phyloP scores from a whole-genome alignment of 2,888 invertebrate genomes.

The Terebella lapidaria region DNA sequence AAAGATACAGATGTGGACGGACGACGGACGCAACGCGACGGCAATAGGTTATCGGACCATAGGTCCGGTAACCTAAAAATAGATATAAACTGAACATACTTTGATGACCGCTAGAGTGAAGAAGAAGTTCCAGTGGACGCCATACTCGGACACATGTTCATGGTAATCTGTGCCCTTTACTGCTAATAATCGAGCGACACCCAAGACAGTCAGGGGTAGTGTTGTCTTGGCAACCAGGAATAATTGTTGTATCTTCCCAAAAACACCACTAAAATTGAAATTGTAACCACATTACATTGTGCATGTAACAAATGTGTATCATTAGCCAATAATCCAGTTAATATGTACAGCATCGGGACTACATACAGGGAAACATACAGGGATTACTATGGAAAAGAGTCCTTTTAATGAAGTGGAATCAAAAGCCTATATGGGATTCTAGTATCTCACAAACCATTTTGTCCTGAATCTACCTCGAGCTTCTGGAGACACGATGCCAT shows the following conservation, averaged over 20 bases:
- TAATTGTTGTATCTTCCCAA: background rate
- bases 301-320: background rate
- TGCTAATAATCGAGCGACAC: slow-evolving; percentile 51
- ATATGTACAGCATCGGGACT: too few relatives aligned
- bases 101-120: slow-evolving; percentile 83
- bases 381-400: too few relatives aligned
- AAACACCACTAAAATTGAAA: background rate
- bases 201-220: slow-evolving; percentile 54
- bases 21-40: too few relatives aligned
- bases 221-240: slow-evolving; percentile 6
- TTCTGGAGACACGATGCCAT: slow-evolving; percentile 46
- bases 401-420: too few relatives aligned
- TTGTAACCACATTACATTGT: background rate
- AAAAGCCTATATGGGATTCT: too few relatives aligned
- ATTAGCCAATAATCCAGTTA: too few relatives aligned
- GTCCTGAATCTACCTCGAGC: slow-evolving; percentile 32
- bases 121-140: slow-evolving; percentile 97
- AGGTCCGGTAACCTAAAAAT: too few relatives aligned
- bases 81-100: slow-evolving; percentile 38
- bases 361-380: too few relatives aligned
- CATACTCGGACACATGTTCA: slow-evolving; percentile 87
- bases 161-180: slow-evolving; percentile 69
- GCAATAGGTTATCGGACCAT: too few relatives aligned
- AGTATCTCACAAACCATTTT: too few relatives aligned
- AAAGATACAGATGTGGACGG: too few relatives aligned